phyloP scores from a whole-genome alignment of 1,140 invertebrate species.

The Manduca sexta region DNA sequence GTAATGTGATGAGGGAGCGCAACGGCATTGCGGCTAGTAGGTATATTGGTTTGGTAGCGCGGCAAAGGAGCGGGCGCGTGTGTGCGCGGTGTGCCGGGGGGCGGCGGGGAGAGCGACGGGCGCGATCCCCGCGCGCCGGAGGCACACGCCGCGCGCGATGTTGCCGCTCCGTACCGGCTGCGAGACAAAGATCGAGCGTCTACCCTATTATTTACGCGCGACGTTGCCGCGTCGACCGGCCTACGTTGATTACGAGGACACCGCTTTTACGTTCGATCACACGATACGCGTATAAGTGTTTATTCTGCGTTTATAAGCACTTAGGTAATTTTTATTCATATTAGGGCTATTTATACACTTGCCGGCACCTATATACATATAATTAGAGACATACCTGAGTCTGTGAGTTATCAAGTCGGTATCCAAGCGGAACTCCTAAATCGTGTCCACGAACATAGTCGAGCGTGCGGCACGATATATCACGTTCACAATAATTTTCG shows the following conservation, averaged over 20 bases:
- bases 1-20: no score
- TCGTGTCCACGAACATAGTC: not conserved
- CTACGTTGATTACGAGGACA: slow-evolving; percentile 73
- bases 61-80: not conserved
- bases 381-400: not conserved
- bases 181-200: slow-evolving; percentile 66
- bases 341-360: not conserved
- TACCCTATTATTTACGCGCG: slow-evolving; percentile 74
- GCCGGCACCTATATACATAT: not conserved
- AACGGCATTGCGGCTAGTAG: no score
- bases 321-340: not conserved
- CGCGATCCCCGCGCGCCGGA: slow-evolving; percentile 30
- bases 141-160: slow-evolving; percentile 52
- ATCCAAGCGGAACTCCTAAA: not conserved
- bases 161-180: slow-evolving; percentile 61
- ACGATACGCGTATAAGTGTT: slow-evolving; percentile 26
- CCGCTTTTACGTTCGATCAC: slow-evolving; percentile 71
- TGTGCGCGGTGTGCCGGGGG: not conserved
- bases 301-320: not conserved
- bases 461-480: not conserved
- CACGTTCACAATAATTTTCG: slow-evolving; percentile 20
- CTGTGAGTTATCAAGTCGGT: not conserved
- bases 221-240: slow-evolving; percentile 72
- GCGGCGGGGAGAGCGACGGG: slow-evolving; percentile 1
- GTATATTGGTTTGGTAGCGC: not conserved